phyloP scores from a whole-genome alignment of 2,888 invertebrate genomes.

The Tridacna crocea region DNA sequence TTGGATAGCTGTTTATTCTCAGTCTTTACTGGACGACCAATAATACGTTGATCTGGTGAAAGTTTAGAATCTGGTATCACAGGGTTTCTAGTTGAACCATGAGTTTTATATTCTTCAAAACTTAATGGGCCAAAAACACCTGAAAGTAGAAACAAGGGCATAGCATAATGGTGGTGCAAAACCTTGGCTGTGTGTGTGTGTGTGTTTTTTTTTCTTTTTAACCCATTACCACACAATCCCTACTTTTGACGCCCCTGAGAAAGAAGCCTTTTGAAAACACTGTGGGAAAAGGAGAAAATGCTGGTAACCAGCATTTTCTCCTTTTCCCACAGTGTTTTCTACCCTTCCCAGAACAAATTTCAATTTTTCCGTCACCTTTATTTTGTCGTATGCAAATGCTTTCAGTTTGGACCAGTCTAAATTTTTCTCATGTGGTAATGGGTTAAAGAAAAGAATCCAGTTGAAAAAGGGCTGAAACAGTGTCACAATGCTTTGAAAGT shows the following conservation, averaged over 20 bases:
- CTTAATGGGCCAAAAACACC: slow-evolving; percentile 44
- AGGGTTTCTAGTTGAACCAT: neutral
- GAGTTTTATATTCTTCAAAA: slow-evolving; percentile 32
- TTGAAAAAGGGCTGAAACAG: neutral
- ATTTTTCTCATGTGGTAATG: no score
- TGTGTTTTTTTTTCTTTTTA: no score
- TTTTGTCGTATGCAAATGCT: no score
- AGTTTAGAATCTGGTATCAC: slow-evolving; percentile 30
- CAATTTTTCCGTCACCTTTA: no score
- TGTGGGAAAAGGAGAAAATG: neutral
- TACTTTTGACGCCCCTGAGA: no score
- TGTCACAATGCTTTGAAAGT: neutral
- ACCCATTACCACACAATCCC: no score
- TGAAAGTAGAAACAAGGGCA: slow-evolving; percentile 10
- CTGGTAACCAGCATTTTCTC: neutral
- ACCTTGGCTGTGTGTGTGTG: no score
- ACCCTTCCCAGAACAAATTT: no score
- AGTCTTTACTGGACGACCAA: slow-evolving; percentile 34
- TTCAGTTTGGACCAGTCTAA: no score
- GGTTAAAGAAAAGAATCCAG: no score
- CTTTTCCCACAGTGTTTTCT: neutral
- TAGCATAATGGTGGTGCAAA: neutral
- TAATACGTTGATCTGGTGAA: slow-evolving; percentile 38
- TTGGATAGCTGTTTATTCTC: neutral
- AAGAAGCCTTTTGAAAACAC: no score